Percentiles rank a stretch among this genome's conserved stretches.
These are phyloP conservation scores for Helicoverpa zea DNA, from an alignment of 1,140 invertebrate genomes.

Conservation along the genomic window DNA sequence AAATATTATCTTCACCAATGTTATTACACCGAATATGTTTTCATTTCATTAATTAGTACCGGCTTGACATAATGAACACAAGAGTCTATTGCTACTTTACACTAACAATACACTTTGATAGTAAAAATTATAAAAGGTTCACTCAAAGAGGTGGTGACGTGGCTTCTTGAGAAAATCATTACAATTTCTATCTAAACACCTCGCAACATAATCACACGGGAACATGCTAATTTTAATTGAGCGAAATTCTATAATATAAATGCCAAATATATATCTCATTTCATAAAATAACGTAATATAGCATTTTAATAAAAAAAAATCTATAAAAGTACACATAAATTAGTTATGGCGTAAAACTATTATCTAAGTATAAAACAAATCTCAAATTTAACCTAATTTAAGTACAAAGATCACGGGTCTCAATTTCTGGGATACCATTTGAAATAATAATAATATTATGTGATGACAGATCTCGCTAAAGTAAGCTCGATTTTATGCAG, in stretches of 20 bases:
- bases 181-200: constrained; percentile 45
- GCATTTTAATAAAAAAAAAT: constrained; percentile 74
- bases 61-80: constrained; percentile 36
- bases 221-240: constrained; percentile 74
- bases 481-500: constrained; percentile 46
- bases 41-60: constrained; percentile 33
- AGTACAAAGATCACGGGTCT: constrained; percentile 79
- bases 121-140: constrained; percentile 45
- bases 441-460: constrained; percentile 59
- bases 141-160: constrained; percentile 44
- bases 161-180: constrained; percentile 18
- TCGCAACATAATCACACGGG: constrained; percentile 40
- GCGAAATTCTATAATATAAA: constrained; percentile 74
- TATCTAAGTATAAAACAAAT: constrained; percentile 72
- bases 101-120: constrained; percentile 31
- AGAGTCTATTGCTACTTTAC: constrained; percentile 45
- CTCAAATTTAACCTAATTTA: constrained; percentile 80
- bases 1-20: constrained; percentile 77
- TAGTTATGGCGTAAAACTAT: constrained; percentile 85
- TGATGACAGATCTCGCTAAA: constrained; percentile 68
- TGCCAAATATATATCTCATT: constrained; percentile 70
- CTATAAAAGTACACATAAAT: constrained; percentile 83
- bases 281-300: constrained; percentile 69
- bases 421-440: constrained; percentile 56
- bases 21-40: constrained; percentile 54